Base-by-base conservation (phyloP, 1,140 invertebrate species). In the Triops longicaudatus region DNA sequence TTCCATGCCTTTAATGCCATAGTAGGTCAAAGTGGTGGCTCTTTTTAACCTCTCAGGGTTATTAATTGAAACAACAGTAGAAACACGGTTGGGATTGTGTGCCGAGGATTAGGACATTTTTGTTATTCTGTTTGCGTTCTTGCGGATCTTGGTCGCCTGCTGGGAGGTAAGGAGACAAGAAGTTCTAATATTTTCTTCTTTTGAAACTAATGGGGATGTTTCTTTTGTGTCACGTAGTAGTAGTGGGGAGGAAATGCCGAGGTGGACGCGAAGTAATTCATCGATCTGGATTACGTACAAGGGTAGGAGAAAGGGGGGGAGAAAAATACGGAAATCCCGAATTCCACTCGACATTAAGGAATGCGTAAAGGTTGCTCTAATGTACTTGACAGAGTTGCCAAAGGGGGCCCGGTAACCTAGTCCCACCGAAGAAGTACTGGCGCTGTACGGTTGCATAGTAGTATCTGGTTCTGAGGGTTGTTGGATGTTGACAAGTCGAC, bases 401-500 rank as follows among this genome's bases (percentile, higher is more conserved):
- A 37, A 37, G 31, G 31, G 31, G 7, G 31, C 31, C 31, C 31
- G 31, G 31, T 37, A 37, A 37, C 31, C 31, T 4, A 37, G 31
- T 37, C 31, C 31, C 31, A 4, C 7, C 31, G 31, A 37, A 37
- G 31, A 37, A 37, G 31, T 37, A 37, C 31, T 37, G 31, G 31
- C 31, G 31, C 31, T 37, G 31, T 37, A 37, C 7, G 31, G 31
- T 37, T 37, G 7, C 31, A 7, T 37, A 37, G 31, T 37, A 22
- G 4, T 17, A 63, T 14, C 50, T 63, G 17, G 50, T 22, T 17
- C 11, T 63, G 22, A 14, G 14, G 22, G 50, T 22, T 37, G 50
- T 5, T 63, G 50, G 50, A 63, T 63, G 50, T 63, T 63, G 50
- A 63, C 50, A 63, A 63, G 50, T 63, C 50, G 50, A 63, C 50